Evolutionary conservation across 2,888 invertebrate species (phyloP), one percentile per base, ranked within the genome.

Genomic region (Polyploca ridens): DNA sequence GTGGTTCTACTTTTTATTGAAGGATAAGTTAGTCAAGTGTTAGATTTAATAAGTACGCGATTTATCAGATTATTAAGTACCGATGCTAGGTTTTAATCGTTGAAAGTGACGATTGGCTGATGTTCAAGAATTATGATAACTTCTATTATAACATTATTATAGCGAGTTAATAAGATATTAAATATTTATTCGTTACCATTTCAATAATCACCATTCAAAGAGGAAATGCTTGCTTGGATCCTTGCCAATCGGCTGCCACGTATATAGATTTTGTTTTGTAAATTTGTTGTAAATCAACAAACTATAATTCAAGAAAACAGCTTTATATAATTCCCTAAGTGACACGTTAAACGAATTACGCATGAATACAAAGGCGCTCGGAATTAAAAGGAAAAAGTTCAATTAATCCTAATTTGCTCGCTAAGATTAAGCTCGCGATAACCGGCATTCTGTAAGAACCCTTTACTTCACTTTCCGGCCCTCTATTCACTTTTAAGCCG

Each of bases 381-480:
- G 81, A 83, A 84, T 82, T 88, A 89, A 87, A 88, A 86, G 86
- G 88, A 90, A 93, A 91, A 91, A 92, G 89, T 91, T 94, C 91
- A 91, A 94, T 93, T 93, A 93, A 93, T 94, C 94, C 94, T 89
- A 94, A 93, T 93, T 94, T 90, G 91, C 86, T 86, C 86, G 88
- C 88, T 81, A 87, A 94, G 93, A 93, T 93, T 91, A 93, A 89
- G 85, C 85, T 84, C 73, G 76, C 88, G 93, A 93, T 93, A 93
- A 89, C 87, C 86, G 85, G 80, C 86, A 85, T 90, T 90, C 85
- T 86, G 82, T 86, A 87, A 78, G 88, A 91, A 91, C 93, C 93
- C 93, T 92, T 93, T 92, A 85, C 90, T 89, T 86, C 79, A 75
- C 82, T 88, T 87, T 84, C 86, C 87, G 83, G 82, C 87, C 90